phyloP scores from a whole-genome alignment of 23 tunicate species.

The Clavelina lepadiformis region DNA sequence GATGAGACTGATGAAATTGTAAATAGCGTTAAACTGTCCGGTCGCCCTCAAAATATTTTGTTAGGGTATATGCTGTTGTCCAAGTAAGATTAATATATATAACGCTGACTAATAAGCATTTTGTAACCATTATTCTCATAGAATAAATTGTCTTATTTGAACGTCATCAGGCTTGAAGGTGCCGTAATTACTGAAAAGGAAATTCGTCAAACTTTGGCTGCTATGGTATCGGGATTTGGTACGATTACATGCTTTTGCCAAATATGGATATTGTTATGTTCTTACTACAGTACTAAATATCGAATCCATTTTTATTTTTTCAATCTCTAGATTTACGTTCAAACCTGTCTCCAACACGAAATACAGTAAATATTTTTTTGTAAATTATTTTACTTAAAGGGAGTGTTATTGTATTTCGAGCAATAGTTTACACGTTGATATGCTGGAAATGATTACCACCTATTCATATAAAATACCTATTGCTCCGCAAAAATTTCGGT shows the following conservation, averaged over 20 bases:
- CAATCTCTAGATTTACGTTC: background rate
- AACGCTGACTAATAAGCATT: background rate
- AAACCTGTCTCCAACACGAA: background rate
- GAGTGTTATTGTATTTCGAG: no score
- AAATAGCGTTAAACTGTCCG: constrained; percentile 12
- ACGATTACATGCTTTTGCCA: background rate
- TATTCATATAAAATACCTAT: no score
- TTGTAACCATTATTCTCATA: no score
- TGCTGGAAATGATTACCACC: no score
- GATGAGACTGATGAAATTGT: background rate
- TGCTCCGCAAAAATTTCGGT: no score
- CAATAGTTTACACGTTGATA: no score
- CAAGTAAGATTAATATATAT: constrained; percentile 7
- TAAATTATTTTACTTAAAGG: no score
- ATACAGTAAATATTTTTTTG: no score
- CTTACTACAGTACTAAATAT: no score
- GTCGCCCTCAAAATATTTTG: constrained; percentile 6
- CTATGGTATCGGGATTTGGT: background rate
- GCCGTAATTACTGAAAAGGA: background rate
- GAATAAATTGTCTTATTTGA: no score
- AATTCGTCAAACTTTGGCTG: background rate
- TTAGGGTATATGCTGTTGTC: constrained; percentile 26
- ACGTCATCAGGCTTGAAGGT: background rate
- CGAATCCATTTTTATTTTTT: no score
- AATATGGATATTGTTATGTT: background rate